Evolutionary conservation across 1,140 invertebrate genomes (phyloP).

Genomic region (Drosophila leontia): DNA sequence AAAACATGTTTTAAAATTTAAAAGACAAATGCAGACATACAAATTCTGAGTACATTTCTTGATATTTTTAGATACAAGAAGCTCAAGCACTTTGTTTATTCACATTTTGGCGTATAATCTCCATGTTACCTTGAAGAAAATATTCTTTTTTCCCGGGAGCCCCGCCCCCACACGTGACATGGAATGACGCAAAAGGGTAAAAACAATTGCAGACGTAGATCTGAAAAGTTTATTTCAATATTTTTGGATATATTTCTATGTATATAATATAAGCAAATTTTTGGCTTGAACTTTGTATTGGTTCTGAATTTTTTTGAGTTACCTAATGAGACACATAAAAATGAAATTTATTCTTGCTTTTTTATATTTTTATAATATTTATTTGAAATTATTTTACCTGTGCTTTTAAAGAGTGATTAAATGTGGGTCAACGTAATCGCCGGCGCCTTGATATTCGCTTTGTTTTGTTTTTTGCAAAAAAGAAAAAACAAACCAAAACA

Average conservation of each 20-base stretch:
- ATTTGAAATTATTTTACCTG: slow-evolving; percentile 14
- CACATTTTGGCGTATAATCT: slow-evolving; percentile 54
- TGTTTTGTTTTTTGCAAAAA: slow-evolving; percentile 30
- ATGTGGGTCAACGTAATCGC: slow-evolving; percentile 64
- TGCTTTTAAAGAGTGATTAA: slow-evolving; percentile 25
- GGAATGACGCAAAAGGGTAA: slow-evolving; percentile 49
- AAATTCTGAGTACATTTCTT: not conserved
- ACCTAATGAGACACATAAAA: slow-evolving; percentile 26
- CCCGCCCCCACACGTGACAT: slow-evolving; percentile 60
- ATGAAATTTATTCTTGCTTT: not conserved
- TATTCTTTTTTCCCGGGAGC: slow-evolving; percentile 3
- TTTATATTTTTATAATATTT: slow-evolving; percentile 3
- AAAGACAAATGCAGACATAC: slow-evolving; percentile 8
- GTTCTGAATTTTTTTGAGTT: slow-evolving; percentile 19
- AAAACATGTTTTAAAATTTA: slow-evolving; percentile 10
- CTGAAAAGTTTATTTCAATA: slow-evolving; percentile 34
- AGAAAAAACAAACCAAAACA: slow-evolving; percentile 33
- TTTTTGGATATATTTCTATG: slow-evolving; percentile 2
- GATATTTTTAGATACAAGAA: slow-evolving; percentile 52
- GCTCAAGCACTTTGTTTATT: slow-evolving; percentile 43
- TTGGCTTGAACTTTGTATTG: slow-evolving; percentile 36
- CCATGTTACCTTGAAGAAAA: slow-evolving; percentile 53
- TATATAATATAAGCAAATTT: slow-evolving; percentile 20
- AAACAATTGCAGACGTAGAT: slow-evolving; percentile 50
- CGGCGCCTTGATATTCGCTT: slow-evolving; percentile 29